Conservation (phyloP, 2,888 invertebrate species). For the Noctuana brunneofusca region DNA sequence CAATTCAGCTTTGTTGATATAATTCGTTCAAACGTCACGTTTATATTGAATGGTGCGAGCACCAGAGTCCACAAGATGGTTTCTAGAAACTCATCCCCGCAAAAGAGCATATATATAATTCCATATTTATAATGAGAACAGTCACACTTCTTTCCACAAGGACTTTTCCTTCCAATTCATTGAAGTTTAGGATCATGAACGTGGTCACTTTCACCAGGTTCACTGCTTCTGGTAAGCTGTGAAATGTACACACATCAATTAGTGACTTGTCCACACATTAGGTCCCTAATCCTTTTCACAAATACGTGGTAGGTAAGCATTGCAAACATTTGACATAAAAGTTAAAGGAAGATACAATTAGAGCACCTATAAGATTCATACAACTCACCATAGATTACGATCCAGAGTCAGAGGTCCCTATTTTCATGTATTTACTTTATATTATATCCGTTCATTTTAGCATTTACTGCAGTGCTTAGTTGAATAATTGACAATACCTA, state of each 20-base stretch:
- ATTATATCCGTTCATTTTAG: not conserved
- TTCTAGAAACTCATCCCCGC: not conserved
- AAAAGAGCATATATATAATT: constrained; percentile 6
- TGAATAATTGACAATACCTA: constrained; percentile 7
- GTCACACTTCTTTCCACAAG: constrained; percentile 20
- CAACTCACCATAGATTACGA: constrained; percentile 25
- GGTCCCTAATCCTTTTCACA: not conserved
- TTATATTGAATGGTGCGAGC: not conserved
- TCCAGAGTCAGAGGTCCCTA: constrained; percentile 23
- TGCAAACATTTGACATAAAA: not conserved
- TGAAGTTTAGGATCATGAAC: constrained; percentile 30
- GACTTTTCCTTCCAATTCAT: constrained; percentile 18
- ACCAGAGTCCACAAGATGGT: not conserved
- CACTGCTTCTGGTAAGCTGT: constrained; percentile 65
- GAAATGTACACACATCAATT: constrained; percentile 58
- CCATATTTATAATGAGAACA: constrained; percentile 12
- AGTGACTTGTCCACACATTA: constrained; percentile 21
- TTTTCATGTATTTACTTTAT: constrained; percentile 17
- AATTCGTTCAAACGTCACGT: not conserved
- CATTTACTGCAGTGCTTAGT: not conserved
- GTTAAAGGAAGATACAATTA: not conserved
- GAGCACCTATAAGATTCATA: not conserved
- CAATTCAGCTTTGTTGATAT: constrained; percentile 5
- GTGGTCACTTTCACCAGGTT: constrained; percentile 35
- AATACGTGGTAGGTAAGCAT: not conserved